Conservation (phyloP, 2,797 vertebrate species). For the Agapornis canus region DNA sequence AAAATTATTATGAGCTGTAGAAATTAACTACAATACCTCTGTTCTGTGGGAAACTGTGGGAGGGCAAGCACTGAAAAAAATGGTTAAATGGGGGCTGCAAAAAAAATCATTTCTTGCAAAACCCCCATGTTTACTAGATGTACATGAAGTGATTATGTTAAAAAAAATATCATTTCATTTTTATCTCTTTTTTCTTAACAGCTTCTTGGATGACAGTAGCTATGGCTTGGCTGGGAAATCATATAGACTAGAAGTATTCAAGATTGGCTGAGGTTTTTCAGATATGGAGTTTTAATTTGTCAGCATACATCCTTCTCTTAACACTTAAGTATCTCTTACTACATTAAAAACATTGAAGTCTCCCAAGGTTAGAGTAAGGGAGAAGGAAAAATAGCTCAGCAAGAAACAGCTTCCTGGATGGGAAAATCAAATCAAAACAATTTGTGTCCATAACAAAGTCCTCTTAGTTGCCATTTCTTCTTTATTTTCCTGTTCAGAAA, state of each 20-base stretch:
- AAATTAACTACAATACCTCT: background rate
- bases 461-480: background rate
- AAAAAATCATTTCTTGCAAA: background rate
- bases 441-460: background rate
- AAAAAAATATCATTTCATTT: background rate
- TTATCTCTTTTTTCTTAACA: background rate
- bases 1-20: background rate
- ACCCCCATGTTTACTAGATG: background rate
- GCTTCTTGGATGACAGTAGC: background rate
- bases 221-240: background rate
- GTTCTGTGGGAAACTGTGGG: background rate
- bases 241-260: background rate
- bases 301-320: background rate
- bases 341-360: accelerated
- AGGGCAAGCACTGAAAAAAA: background rate
- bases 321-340: background rate
- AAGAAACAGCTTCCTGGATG: background rate
- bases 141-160: background rate
- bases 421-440: background rate
- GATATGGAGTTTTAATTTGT: background rate
- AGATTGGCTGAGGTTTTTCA: background rate
- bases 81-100: background rate
- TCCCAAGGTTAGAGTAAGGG: background rate
- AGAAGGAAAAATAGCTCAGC: background rate
- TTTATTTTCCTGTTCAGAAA: background rate